A percentile compares a stretch with the other conserved stretches of the same genome.
Conservation (phyloP, 64 coral and sea anemone species). For the Porites lutea region DNA sequence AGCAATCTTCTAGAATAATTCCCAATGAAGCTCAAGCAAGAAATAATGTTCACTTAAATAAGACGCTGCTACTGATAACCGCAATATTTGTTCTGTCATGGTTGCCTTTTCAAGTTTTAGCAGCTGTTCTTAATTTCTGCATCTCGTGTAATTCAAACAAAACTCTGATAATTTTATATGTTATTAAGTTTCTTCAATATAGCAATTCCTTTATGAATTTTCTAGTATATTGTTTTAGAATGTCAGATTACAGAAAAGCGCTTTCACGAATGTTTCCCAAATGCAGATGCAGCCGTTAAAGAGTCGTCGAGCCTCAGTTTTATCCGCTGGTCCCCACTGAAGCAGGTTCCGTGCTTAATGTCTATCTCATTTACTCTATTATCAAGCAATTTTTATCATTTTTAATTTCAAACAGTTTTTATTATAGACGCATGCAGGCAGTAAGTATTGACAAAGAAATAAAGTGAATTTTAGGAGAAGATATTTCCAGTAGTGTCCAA, state of each 20-base stretch:
- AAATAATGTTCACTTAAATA: background rate
- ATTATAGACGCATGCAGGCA: too few species aligned
- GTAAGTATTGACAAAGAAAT: too few species aligned
- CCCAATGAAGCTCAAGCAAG: background rate
- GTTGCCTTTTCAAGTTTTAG: slow-evolving; percentile 32
- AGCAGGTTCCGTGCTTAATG: too few species aligned
- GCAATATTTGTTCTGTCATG: slow-evolving; percentile 25
- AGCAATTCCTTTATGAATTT: slow-evolving; percentile 43
- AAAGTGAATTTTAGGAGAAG: too few species aligned
- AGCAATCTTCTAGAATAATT: background rate
- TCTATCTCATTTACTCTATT: too few species aligned
- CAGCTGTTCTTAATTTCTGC: background rate
- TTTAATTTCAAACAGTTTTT: too few species aligned
- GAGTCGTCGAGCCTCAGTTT: too few species aligned
- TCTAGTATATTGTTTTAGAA: slow-evolving; percentile 29
- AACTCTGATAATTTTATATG: background rate
- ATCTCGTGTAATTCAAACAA: background rate
- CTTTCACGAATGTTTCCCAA: background rate
- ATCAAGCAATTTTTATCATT: too few species aligned
- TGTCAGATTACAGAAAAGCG: slow-evolving; percentile 31
- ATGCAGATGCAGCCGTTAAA: too few species aligned
- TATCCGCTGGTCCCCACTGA: too few species aligned
- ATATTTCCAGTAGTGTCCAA: too few species aligned
- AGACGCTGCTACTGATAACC: slow-evolving; percentile 21
- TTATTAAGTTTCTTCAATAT: slow-evolving; percentile 31